Conservation (phyloP, 2,113 vertebrate genomes). For the Excalfactoria chinensis region DNA sequence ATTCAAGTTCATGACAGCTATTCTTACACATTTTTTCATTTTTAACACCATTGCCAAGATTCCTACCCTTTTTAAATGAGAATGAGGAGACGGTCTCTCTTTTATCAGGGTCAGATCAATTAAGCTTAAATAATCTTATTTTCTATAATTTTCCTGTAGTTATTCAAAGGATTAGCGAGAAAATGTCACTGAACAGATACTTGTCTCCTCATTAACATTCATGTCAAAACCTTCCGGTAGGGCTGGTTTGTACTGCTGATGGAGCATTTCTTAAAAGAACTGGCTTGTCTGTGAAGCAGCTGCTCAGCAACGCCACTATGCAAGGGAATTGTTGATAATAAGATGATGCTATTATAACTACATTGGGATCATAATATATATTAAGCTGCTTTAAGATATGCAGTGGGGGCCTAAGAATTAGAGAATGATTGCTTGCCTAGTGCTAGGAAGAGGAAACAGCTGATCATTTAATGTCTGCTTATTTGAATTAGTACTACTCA, state of each 20-base stretch:
- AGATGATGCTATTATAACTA: constrained; percentile 66
- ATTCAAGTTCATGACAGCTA: constrained; percentile 15
- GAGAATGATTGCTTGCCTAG: background rate
- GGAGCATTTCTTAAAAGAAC: constrained; percentile 78
- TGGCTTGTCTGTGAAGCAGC: constrained; percentile 75
- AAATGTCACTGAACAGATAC: constrained; percentile 59
- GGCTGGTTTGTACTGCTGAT: constrained; percentile 71
- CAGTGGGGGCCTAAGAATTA: background rate
- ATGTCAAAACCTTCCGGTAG: constrained; percentile 60
- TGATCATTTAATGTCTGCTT: background rate
- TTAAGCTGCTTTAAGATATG: constrained; percentile 51
- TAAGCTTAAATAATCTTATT: constrained; percentile 60
- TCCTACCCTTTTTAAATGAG: constrained; percentile 8
- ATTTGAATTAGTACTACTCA: background rate
- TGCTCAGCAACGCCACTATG: constrained; percentile 69
- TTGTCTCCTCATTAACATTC: constrained; percentile 76
- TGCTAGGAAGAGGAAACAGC: background rate
- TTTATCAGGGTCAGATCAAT: constrained; percentile 49
- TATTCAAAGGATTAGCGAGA: constrained; percentile 65
- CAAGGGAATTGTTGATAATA: constrained; percentile 71
- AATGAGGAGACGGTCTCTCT: constrained; percentile 24
- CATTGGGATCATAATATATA: constrained; percentile 29
- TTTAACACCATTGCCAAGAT: constrained; percentile 26
- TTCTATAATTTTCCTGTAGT: constrained; percentile 46
- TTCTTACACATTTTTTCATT: constrained; percentile 22